Evolutionary conservation across 2,797 vertebrate species (phyloP), one percentile per base, ranked within the genome.

Genomic region (Tauraco hartlaubi): DNA sequence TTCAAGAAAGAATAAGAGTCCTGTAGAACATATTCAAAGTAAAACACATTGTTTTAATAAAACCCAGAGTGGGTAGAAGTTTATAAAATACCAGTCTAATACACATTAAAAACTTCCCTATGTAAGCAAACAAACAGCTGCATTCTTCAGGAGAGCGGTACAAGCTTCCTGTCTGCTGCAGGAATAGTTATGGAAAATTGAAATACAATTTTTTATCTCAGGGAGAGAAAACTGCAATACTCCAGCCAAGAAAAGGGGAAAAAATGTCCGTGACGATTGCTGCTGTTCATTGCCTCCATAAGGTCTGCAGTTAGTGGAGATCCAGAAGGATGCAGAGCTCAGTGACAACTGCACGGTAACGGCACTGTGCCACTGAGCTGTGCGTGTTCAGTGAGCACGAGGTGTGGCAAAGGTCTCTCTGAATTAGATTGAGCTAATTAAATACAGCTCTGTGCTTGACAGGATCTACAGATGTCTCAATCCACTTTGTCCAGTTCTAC

Each of bases 361-460:
- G 0, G 37, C 67, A 39, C 51, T 4, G 22, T 51, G 35, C 16
- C 61, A 48, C 46, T 31, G 58, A 64, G 43, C 49, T 29, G 14
- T 0, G 1, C 2, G 4, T 67, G 63, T 22, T 85, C 55, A 85
- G 51, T 17, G 63, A 85, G 44, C 59, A 79, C 0, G 0, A 88
- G 44, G 37, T 44, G 37, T 81, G 76, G 76, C 73, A 91, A 94
- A 94, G 74, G 73, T 81, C 80, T 86, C 58, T 43, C 46, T 69
- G 76, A 83, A 88, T 96, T 82, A 96, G 72, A 58, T 1, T 89
- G 90, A 95, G 74, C 81, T 96, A 61, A 93, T 96, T 96, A 97
- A 94, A 92, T 41, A 76, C 83, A 87, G 35, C 90, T 64, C 74
- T 69, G 8, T 83, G 51, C 73, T 86, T 94, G 76, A 73, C 74